Base-by-base conservation (phyloP, 2,113 vertebrate genomes). In the Nerophis ophidion region DNA sequence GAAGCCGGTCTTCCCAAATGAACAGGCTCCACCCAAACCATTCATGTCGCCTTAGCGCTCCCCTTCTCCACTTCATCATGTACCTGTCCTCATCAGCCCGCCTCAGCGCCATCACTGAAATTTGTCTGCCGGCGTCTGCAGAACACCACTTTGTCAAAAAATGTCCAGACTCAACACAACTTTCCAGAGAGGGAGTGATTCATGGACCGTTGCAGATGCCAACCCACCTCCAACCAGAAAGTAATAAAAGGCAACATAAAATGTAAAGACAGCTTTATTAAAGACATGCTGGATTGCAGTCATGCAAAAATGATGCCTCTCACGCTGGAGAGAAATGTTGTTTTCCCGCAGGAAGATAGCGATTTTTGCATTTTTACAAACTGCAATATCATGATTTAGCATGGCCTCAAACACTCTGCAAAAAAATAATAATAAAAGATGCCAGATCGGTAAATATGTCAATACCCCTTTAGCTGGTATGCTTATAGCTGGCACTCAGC, bases 1-100 rank as follows among this genome's bases (percentile, higher is more conserved):
- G 75, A 81, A 80, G 82, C 58, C 86, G 83, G 82, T 86, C 85
- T 84, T 83, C 69, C 57, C 71, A 79, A 84, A 84, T 69, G 81
- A 84, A 76, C 44, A 52, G 71, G 66, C 35, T 55, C 56, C 66
- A 70, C 63, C 71, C 66, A 77, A 26, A 81, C 68, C 76, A 70
- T 72, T 71, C 71, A 53, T 70, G 74, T 64, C 56, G 66, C 70
- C 33, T 40, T 61, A 48, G 49, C 50, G 60, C 57, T 65, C 63
- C 35, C 48, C 64, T 66, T 75, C 72, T 8, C 36, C 13, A 11
- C 61, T 65, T 63, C 80, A 83, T 81, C 72, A 66, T 1, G 54
- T 33, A 61, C 14, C 34, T 68, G 68, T 79, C 80, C 74, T 80
- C 78, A 66, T 71, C 65, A 46, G 70, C 68, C 74, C 58, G 62